phyloP scores from a whole-genome alignment of 2,113 vertebrate genomes.

The Cinclus cinclus region DNA sequence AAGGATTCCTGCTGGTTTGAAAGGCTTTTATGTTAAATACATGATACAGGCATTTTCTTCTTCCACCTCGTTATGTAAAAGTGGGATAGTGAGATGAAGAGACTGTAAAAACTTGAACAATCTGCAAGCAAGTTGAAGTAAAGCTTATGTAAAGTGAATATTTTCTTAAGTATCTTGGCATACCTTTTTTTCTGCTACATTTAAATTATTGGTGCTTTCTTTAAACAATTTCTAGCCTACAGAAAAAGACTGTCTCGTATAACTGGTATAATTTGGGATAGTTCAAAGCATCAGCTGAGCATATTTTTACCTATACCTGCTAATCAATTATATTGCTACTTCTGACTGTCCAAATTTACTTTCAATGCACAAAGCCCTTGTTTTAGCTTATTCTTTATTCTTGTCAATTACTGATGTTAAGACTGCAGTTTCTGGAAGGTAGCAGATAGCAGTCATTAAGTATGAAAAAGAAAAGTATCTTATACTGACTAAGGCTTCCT shows the following conservation, averaged over 20 bases:
- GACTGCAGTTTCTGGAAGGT: neutral
- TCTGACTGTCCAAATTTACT: neutral
- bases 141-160: constrained; percentile 35
- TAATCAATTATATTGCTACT: neutral
- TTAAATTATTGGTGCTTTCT: constrained; percentile 29
- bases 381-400: constrained; percentile 26
- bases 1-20: constrained; percentile 57
- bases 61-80: neutral
- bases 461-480: neutral
- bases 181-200: neutral
- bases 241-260: neutral
- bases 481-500: neutral
- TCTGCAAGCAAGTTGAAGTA: constrained; percentile 32
- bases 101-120: constrained; percentile 6
- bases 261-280: neutral
- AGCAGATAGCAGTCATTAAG: neutral
- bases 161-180: neutral
- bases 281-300: neutral
- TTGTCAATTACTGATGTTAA: constrained; percentile 12
- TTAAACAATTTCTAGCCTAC: constrained; percentile 26
- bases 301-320: neutral
- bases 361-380: neutral
- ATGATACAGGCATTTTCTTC: neutral
- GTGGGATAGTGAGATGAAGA: neutral
- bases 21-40: constrained; percentile 52